Base-by-base conservation (phyloP, 2,113 vertebrate species). In the Etia nguti region DNA sequence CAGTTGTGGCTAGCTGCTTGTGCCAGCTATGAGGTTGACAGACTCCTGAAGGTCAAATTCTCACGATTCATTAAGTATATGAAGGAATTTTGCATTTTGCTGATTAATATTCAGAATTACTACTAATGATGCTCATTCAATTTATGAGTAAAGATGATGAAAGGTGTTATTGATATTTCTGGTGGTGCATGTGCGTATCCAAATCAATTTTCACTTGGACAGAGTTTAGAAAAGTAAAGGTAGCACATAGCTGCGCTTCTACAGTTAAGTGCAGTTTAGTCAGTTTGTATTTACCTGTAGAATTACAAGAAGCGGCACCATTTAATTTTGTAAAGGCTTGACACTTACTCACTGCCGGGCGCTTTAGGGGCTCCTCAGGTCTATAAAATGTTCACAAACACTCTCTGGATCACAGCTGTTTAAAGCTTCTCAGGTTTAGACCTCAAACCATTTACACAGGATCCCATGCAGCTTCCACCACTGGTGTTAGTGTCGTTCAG, bases 331-430 rank as follows among this genome's bases (percentile, higher is more conserved):
- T 59, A 12, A 81, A 79, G 85, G 55, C 52, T 57, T 79, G 20
- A n/a, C 75, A 84, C 48, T 43, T 31, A 65, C 6, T 29, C 79
- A 22, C 41, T 73, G 20, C 34, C 24, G 29, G 55, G 43, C 20
- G 22, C 62, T 65, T 29, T 10, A 10, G 48, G 11, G 11, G 24
- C 55, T 73, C 24, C 65, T 88, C 10, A 15, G 85, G 88, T 88
- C 85, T 79, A 20, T 90, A 84, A 92, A 87, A 11, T 55, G 86
- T 86, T 82, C 80, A 88, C 83, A 86, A 85, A 89, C 84, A 50
- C 73, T 85, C 24, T 24, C 5, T 8, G 48, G 6, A 84, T 79
- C 52, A 57, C 38, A 87, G 87, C 48, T 86, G 73, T 91, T 91
- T 34, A 55, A 85, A 86, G 82, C 79, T 55, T 80, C 62, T 84